Percentiles rank a stretch among this genome's conserved stretches.
phyloP scores from a whole-genome alignment of 2,113 vertebrate genomes.

The Oreochromis niloticus region DNA sequence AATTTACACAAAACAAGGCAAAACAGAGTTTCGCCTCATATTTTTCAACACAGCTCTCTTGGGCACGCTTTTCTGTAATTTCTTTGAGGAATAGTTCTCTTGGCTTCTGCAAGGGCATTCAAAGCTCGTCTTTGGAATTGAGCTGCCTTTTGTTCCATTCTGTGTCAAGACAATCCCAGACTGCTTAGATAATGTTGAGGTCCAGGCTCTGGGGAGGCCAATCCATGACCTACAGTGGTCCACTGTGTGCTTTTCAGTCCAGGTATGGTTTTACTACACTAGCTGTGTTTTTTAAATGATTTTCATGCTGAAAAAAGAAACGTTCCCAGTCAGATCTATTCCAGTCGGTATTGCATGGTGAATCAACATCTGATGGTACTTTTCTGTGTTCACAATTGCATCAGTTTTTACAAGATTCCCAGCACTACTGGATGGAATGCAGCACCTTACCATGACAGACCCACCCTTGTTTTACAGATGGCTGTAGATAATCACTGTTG shows the following conservation, averaged over 20 bases:
- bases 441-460: neutral
- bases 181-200: neutral
- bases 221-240: neutral
- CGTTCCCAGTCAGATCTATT: neutral
- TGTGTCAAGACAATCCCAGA: neutral
- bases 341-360: neutral
- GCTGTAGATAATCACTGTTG: neutral
- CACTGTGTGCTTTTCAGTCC: neutral
- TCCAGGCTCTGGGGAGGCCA: neutral
- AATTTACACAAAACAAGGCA: neutral
- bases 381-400: neutral
- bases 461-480: neutral
- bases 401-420: neutral
- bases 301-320: neutral
- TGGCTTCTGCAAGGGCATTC: neutral
- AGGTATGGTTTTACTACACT: neutral
- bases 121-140: neutral
- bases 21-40: fast-evolving
- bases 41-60: neutral
- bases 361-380: neutral
- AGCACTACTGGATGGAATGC: neutral
- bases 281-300: neutral
- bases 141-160: neutral
- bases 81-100: neutral
- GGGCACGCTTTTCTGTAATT: neutral